Conservation (phyloP, 2,113 vertebrate species). For the Ginglymostoma cirratum region DNA sequence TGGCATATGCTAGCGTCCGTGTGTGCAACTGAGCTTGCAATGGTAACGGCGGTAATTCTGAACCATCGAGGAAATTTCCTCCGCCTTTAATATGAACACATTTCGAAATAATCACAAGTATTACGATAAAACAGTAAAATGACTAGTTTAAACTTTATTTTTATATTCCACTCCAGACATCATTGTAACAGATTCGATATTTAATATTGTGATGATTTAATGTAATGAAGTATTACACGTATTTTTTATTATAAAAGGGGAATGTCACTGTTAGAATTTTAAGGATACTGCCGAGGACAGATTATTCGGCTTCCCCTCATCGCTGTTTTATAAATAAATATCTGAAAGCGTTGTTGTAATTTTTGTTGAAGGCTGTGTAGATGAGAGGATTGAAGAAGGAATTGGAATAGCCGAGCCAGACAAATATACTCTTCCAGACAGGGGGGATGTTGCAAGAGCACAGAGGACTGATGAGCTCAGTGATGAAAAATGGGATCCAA, state of each 20-base stretch:
- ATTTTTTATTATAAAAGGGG: neutral
- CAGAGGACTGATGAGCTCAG: conserved; percentile 81
- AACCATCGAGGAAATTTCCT: neutral
- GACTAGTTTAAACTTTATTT: neutral
- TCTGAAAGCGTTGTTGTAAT: conserved; percentile 88
- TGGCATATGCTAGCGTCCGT: neutral
- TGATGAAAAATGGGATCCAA: conserved; percentile 62
- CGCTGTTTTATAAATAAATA: conserved; percentile 21
- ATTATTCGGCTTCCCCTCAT: neutral
- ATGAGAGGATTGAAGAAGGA: conserved; percentile 97
- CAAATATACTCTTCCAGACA: conserved; percentile 90
- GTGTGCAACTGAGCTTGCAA: neutral
- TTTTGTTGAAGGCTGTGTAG: conserved; percentile 95
- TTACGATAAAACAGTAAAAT: neutral
- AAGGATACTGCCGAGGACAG: neutral
- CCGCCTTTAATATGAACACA: neutral
- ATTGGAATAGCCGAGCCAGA: conserved; percentile 96
- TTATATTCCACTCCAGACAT: neutral
- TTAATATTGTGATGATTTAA: neutral
- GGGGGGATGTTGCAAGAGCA: conserved; percentile 80
- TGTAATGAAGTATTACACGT: neutral
- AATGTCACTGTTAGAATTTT: neutral
- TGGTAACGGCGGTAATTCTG: neutral
- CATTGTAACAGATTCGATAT: neutral
- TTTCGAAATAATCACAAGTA: neutral